phyloP scores from a whole-genome alignment of 2,113 vertebrate species.

The Corydoras sp. region DNA sequence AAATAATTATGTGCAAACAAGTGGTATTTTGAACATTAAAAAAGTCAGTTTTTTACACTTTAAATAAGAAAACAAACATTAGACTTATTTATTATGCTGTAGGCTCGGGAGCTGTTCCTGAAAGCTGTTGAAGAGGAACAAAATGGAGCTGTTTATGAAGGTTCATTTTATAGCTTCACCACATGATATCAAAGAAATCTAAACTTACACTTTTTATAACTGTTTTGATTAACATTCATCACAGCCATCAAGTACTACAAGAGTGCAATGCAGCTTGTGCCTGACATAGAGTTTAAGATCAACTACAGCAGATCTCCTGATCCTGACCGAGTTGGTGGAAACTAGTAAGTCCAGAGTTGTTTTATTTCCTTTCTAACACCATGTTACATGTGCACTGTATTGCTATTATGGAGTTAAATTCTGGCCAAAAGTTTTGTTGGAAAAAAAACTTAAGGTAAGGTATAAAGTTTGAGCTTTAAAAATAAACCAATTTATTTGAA shows the following conservation, averaged over 20 bases:
- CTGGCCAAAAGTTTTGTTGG: too few relatives aligned
- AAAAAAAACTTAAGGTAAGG: too few relatives aligned
- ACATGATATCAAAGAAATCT: background rate
- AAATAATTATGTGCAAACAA: too few relatives aligned
- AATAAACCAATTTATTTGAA: too few relatives aligned
- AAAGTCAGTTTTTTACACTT: background rate
- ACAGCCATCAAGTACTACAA: slow-evolving; percentile 98
- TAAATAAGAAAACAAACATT: background rate
- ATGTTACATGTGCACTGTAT: background rate
- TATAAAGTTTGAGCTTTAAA: too few relatives aligned
- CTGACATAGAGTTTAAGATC: slow-evolving; percentile 97
- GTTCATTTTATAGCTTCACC: slow-evolving; percentile 53
- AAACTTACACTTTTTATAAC: background rate
- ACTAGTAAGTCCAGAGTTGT: slow-evolving; percentile 64
- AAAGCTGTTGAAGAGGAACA: slow-evolving; percentile 93
- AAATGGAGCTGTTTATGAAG: slow-evolving; percentile 95
- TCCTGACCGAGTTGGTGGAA: slow-evolving; percentile 74
- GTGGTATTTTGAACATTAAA: too few relatives aligned
- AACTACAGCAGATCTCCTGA: slow-evolving; percentile 86
- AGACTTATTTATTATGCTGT: slow-evolving; percentile 42
- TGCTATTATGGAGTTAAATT: background rate
- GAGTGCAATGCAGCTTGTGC: slow-evolving; percentile 94
- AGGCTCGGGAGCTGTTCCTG: slow-evolving; percentile 94
- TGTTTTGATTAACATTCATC: slow-evolving; percentile 40
- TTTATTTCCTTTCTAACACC: background rate